These are phyloP conservation scores for Euwallacea similis DNA, from an alignment of 1,140 invertebrate genomes.

Conservation along the genomic window DNA sequence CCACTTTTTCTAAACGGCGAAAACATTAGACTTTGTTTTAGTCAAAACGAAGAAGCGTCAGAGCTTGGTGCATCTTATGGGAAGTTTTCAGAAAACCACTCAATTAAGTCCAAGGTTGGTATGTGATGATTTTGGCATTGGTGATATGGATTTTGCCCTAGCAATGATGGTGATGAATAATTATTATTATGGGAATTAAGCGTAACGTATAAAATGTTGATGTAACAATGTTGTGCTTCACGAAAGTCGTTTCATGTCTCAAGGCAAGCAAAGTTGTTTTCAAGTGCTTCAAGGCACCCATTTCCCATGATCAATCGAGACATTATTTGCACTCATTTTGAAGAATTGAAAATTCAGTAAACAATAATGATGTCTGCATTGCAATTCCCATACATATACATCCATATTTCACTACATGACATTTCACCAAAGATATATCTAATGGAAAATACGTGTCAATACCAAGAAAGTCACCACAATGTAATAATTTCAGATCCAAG, in stretches of 20 bases:
- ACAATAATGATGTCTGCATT: no score
- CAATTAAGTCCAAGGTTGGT: constrained; percentile 68
- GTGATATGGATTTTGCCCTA: not conserved
- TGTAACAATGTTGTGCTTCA: not conserved
- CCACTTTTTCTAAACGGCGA: constrained; percentile 18
- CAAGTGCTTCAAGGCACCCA: no score
- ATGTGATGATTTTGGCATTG: not conserved
- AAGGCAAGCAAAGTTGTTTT: no score
- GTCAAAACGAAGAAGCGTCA: constrained; percentile 68
- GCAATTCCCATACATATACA: no score
- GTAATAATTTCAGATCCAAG: constrained; percentile 58
- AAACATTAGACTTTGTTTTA: constrained; percentile 43
- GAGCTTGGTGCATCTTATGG: constrained; percentile 79
- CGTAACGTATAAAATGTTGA: not conserved
- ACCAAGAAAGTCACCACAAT: no score
- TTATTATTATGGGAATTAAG: not conserved
- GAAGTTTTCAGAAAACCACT: constrained; percentile 65
- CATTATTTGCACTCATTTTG: no score
- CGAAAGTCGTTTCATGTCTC: no score
- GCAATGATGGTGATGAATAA: not conserved
- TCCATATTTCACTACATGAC: no score
- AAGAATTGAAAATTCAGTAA: no score
- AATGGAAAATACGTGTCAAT: no score
- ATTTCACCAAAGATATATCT: no score
- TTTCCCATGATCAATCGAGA: no score